These are phyloP conservation scores for Hartigia nigra DNA, from an alignment of 2,888 invertebrate genomes.

Conservation along the genomic window DNA sequence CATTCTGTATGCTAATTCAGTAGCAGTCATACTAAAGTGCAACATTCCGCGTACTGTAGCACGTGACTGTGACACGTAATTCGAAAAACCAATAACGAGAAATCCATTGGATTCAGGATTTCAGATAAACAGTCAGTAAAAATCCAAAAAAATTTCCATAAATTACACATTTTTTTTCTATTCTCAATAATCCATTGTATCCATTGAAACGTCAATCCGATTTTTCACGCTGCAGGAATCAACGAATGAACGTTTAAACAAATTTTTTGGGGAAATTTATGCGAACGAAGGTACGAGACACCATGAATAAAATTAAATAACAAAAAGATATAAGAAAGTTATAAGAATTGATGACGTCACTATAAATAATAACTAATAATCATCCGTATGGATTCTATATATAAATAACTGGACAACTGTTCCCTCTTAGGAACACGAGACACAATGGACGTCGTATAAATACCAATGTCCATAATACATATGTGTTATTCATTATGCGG, in stretches of 20 bases:
- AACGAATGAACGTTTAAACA: no score
- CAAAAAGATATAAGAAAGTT: background rate
- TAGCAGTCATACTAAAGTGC: background rate
- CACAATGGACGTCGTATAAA: background rate
- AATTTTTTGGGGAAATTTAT: no score
- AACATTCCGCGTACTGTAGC: background rate
- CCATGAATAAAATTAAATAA: background rate
- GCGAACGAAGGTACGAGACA: background rate
- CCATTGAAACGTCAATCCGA: background rate
- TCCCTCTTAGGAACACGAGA: background rate
- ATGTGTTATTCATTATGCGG: conserved; percentile 38
- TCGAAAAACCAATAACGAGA: background rate
- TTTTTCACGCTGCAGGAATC: background rate
- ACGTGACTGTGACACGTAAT: background rate
- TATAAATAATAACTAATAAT: background rate
- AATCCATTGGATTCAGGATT: background rate
- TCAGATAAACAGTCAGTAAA: background rate
- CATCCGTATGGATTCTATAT: background rate
- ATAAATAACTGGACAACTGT: background rate
- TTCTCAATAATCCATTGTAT: background rate
- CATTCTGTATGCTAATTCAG: background rate
- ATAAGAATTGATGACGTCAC: background rate
- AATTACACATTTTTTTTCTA: background rate
- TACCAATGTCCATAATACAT: background rate
- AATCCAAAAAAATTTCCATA: background rate